Percentiles rank a stretch among this genome's conserved stretches.
Conservation (phyloP, 2,888 invertebrate genomes). For the Lucinisca nassula region DNA sequence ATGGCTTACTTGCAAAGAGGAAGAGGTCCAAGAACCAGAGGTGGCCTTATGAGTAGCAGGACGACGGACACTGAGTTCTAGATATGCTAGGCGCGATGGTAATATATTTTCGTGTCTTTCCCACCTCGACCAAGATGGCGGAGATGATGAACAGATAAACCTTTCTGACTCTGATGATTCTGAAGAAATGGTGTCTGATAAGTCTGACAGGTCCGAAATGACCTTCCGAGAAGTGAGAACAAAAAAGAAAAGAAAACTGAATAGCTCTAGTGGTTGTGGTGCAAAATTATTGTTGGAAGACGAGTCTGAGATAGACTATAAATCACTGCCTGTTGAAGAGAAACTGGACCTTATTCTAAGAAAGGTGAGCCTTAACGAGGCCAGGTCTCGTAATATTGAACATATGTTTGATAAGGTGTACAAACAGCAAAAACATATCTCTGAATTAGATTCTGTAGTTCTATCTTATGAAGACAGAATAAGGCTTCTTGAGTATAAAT, state of each 20-base stretch:
- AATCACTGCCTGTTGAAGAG: not conserved
- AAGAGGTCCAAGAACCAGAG: too few relatives aligned
- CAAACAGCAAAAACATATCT: not conserved
- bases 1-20: too few relatives aligned
- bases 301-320: not conserved
- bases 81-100: too few relatives aligned
- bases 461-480: not conserved
- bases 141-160: too few relatives aligned
- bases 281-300: not conserved
- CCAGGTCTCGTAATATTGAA: not conserved
- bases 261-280: not conserved
- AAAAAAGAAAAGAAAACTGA: not conserved
- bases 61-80: too few relatives aligned
- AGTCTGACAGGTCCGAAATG: not conserved
- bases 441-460: not conserved
- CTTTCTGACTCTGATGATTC: too few relatives aligned
- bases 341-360: not conserved
- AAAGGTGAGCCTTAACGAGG: not conserved
- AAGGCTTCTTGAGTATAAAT: not conserved
- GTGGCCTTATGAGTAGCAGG: too few relatives aligned
- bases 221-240: not conserved
- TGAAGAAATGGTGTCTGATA: too few relatives aligned
- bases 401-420: not conserved
- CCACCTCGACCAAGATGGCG: too few relatives aligned
- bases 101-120: too few relatives aligned